These are phyloP conservation scores for Eurosta solidaginis DNA, from an alignment of 1,140 invertebrate species.

Conservation along the genomic window DNA sequence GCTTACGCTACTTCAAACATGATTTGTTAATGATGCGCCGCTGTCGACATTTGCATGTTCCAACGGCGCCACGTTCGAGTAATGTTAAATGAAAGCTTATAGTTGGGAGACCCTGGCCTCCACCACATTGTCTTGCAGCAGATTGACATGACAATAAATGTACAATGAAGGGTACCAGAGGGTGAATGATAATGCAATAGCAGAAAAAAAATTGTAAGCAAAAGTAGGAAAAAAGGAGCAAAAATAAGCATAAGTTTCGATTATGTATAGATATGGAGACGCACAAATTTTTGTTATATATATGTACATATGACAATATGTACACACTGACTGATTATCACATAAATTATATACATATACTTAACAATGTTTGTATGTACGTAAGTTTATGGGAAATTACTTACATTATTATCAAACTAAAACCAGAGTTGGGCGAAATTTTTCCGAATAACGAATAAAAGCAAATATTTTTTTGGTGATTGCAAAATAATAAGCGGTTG, in stretches of 20 bases:
- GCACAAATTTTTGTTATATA: not conserved
- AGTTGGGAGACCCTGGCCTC: not conserved
- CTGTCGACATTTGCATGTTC: slow-evolving; percentile 63
- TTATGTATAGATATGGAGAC: not conserved
- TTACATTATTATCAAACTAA: too few relatives aligned
- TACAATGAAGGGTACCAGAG: not conserved
- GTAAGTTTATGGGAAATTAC: not conserved
- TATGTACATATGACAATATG: not conserved
- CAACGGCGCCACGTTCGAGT: slow-evolving; percentile 51
- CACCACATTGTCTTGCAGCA: not conserved
- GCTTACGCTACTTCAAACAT: slow-evolving; percentile 76
- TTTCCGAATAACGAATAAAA: too few relatives aligned
- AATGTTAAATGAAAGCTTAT: slow-evolving; percentile 40
- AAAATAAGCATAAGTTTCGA: not conserved
- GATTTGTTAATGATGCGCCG: slow-evolving; percentile 69
- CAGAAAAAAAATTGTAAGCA: not conserved
- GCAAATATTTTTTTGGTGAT: too few relatives aligned
- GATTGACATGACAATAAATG: not conserved
- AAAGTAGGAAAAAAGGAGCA: not conserved
- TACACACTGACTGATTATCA: slow-evolving; percentile 10
- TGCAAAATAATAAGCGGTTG: too few relatives aligned
- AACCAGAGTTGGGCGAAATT: too few relatives aligned
- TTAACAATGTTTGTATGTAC: not conserved
- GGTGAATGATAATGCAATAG: not conserved
- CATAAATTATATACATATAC: not conserved